These are phyloP conservation scores for Thamnaconus septentrionalis DNA, from an alignment of 2,113 vertebrate species.

Conservation along the genomic window DNA sequence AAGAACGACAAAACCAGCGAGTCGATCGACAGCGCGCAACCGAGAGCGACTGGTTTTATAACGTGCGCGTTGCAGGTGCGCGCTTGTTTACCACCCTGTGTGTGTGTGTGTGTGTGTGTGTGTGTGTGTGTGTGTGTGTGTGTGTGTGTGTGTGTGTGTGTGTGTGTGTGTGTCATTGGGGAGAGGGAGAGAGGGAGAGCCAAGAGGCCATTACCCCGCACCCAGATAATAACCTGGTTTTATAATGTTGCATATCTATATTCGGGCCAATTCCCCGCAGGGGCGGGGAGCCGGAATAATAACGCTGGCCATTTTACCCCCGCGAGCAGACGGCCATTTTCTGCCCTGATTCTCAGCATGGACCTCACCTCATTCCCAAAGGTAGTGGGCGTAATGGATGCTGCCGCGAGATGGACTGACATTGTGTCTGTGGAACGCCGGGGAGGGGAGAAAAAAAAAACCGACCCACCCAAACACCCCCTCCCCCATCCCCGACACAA, in stretches of 20 bases:
- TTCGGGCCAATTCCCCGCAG: constrained; percentile 77
- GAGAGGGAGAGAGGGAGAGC: constrained; percentile 59
- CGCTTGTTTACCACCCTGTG: no score
- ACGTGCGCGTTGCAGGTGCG: constrained; percentile 12
- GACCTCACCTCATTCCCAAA: constrained; percentile 74
- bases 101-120: no score
- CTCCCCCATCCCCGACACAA: constrained; percentile 12
- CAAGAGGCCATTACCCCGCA: constrained; percentile 72
- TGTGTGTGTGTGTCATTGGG: constrained; percentile 48
- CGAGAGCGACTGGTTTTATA: constrained; percentile 31
- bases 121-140: constrained; percentile 20
- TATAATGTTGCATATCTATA: constrained; percentile 81
- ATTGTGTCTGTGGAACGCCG: constrained; percentile 59
- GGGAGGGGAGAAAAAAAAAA: no score
- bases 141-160: constrained; percentile 32
- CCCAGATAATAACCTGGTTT: constrained; percentile 78
- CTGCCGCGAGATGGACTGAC: constrained; percentile 74
- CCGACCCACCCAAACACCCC: constrained; percentile 30
- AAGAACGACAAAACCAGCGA: constrained; percentile 31
- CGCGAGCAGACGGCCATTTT: constrained; percentile 72
- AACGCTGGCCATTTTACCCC: constrained; percentile 75
- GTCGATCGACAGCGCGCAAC: background rate
- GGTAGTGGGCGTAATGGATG: constrained; percentile 74
- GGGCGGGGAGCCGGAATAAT: constrained; percentile 67
- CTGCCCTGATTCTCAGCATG: constrained; percentile 73